phyloP scores from a whole-genome alignment of 2,888 invertebrate genomes.

The Pollenia amentaria region DNA sequence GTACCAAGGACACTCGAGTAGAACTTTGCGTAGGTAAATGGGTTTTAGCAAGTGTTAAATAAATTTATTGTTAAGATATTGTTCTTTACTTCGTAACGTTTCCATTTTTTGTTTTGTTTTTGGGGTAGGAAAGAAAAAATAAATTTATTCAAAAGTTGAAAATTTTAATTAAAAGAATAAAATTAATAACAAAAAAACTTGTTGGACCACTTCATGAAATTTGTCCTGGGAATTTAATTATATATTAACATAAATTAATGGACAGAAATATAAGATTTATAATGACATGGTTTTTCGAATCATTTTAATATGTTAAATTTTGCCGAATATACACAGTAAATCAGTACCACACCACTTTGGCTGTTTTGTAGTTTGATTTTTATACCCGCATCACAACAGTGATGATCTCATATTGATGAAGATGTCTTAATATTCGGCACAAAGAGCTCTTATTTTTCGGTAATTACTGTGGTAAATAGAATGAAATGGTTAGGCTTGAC shows the following conservation, averaged over 20 bases:
- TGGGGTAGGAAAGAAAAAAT: constrained; percentile 1
- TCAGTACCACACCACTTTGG: too few species aligned
- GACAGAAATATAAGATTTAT: not conserved
- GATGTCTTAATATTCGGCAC: too few species aligned
- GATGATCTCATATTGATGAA: too few species aligned
- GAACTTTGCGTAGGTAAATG: constrained; percentile 37
- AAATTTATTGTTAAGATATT: constrained; percentile 68
- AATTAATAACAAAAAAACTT: constrained; percentile 54
- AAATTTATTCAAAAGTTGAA: constrained; percentile 55
- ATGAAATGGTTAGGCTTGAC: too few species aligned
- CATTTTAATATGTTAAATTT: too few species aligned
- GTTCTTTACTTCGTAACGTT: constrained; percentile 21
- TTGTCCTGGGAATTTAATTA: constrained; percentile 51
- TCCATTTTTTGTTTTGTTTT: constrained; percentile 1
- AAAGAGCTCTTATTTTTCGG: too few species aligned
- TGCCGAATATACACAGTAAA: too few species aligned
- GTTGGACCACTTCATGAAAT: constrained; percentile 19
- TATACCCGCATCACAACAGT: too few species aligned
- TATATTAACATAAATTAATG: constrained; percentile 39
- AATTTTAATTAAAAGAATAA: constrained; percentile 66
- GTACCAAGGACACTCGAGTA: not conserved
- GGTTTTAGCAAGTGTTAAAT: constrained; percentile 69
- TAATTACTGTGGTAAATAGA: too few species aligned
- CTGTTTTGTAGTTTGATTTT: too few species aligned
- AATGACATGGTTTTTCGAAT: too few species aligned